A percentile compares a stretch with the other conserved stretches of the same genome.
These are phyloP conservation scores for Pristionchus japonicus DNA, from an alignment of 2,888 invertebrate species.

Conservation along the genomic window DNA sequence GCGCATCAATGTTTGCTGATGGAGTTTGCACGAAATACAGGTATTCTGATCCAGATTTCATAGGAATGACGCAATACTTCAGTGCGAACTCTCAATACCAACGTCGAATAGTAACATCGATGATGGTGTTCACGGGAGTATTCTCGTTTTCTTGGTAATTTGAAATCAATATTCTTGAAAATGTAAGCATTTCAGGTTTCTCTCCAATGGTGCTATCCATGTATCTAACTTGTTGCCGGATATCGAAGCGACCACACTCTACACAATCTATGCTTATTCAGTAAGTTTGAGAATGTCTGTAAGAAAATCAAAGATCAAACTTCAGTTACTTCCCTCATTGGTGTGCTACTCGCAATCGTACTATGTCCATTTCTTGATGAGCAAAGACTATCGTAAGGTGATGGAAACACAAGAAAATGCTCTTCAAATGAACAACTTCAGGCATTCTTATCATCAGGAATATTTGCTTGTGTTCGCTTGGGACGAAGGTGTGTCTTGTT, in stretches of 20 bases:
- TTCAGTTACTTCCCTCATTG: not conserved
- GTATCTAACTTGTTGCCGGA: not conserved
- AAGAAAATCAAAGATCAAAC: too few species aligned
- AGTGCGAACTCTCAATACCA: conserved; percentile 8
- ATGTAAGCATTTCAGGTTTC: not conserved
- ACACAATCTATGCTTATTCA: not conserved
- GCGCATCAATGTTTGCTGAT: not conserved
- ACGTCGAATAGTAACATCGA: not conserved
- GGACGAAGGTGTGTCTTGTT: not conserved
- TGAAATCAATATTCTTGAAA: not conserved
- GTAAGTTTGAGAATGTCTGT: not conserved
- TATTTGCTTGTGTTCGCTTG: not conserved
- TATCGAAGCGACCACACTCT: not conserved
- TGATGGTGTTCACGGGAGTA: not conserved
- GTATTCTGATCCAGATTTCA: not conserved
- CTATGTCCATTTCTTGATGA: not conserved
- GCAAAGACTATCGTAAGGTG: conserved; percentile 5
- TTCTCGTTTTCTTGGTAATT: conserved; percentile 10
- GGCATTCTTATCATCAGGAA: not conserved
- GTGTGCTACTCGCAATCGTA: conserved; percentile 4
- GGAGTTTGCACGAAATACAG: conserved; percentile 24
- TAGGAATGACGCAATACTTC: not conserved
- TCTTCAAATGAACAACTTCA: not conserved
- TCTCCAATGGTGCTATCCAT: not conserved
- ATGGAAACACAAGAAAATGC: not conserved